Percentiles rank a stretch among this genome's conserved stretches.
phyloP scores from a whole-genome alignment of 1,140 invertebrate genomes.

The Nephotettix cincticeps region DNA sequence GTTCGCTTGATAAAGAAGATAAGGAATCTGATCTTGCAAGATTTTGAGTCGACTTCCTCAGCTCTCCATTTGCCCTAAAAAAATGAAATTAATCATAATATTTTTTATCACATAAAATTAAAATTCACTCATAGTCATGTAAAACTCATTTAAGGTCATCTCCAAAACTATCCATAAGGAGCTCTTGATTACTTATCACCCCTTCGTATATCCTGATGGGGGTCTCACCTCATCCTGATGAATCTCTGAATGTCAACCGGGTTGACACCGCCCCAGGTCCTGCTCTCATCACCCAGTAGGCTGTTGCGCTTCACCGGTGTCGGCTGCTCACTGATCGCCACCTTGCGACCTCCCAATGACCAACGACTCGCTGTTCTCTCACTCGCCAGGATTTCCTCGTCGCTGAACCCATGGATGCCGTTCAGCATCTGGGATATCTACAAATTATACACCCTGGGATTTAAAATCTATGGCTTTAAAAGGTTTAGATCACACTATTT shows the following conservation, averaged over 20 bases:
- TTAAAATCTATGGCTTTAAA: neutral
- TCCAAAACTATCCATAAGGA: too few species aligned
- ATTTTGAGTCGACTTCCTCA: neutral
- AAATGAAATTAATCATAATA: too few species aligned
- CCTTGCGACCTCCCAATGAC: slow-evolving; percentile 52
- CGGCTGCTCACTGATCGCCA: slow-evolving; percentile 47
- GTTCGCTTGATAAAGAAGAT: neutral
- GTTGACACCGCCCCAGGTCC: slow-evolving; percentile 62
- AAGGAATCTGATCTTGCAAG: slow-evolving; percentile 20
- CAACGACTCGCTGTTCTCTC: slow-evolving; percentile 59
- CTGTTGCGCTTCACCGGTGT: slow-evolving; percentile 48
- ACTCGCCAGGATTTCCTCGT: slow-evolving; percentile 66
- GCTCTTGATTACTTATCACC: too few species aligned
- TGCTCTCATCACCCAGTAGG: slow-evolving; percentile 55
- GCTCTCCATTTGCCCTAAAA: neutral
- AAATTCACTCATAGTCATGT: neutral
- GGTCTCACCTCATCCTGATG: slow-evolving; percentile 36
- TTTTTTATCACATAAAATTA: too few species aligned
- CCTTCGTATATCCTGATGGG: neutral
- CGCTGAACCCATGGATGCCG: slow-evolving; percentile 63
- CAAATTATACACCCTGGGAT: slow-evolving; percentile 63
- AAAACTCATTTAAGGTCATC: neutral
- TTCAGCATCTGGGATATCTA: slow-evolving; percentile 62
- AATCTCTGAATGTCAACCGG: neutral
- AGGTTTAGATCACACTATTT: too few species aligned